A percentile compares a stretch with the other conserved stretches of the same genome.
phyloP scores from a whole-genome alignment of 2,797 vertebrate genomes.

The Cuculus canorus region DNA sequence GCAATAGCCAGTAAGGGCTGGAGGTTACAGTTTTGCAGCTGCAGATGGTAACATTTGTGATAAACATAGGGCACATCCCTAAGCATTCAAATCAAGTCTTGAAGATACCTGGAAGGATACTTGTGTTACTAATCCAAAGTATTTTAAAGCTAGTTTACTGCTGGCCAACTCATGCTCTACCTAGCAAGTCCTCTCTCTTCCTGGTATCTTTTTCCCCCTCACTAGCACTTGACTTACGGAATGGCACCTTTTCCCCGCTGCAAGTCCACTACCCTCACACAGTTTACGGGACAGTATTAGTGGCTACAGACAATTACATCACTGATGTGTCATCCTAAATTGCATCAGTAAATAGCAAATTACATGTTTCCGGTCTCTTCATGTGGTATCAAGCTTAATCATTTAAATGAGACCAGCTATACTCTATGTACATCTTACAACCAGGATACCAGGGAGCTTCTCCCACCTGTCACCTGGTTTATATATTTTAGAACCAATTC shows the following conservation, averaged over 20 bases:
- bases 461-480: neutral
- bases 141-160: neutral
- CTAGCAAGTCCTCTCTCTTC: neutral
- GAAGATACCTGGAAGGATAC: neutral
- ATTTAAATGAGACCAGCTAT: neutral
- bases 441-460: neutral
- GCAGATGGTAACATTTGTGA: neutral
- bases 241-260: neutral
- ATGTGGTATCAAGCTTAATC: neutral
- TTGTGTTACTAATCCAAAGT: neutral
- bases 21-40: neutral
- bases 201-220: too few species aligned
- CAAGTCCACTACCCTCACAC: neutral
- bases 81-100: neutral
- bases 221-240: neutral
- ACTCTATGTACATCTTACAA: neutral
- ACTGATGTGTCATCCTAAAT: neutral
- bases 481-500: neutral
- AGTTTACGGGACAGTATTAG: neutral
- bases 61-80: neutral
- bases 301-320: neutral
- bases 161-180: neutral
- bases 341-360: neutral
- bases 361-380: neutral
- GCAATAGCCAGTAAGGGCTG: neutral